Base-by-base conservation (phyloP, 2,113 vertebrate species). In the Tapirus terrestris region DNA sequence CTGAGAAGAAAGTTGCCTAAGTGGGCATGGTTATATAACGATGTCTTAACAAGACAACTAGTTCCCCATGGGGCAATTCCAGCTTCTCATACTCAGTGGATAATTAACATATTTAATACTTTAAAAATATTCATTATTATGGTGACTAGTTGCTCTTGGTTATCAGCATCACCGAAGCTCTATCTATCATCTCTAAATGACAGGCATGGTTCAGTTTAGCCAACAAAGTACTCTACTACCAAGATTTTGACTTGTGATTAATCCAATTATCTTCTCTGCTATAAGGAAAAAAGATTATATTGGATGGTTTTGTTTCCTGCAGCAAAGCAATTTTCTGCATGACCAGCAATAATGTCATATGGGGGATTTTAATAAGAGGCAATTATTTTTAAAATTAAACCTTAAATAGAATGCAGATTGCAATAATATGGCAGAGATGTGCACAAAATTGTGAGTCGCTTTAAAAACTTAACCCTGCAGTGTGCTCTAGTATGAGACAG, bases 251-350 rank as follows among this genome's bases (percentile, higher is more conserved):
- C 68, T 83, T 96, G 60, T 88, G 98, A 99, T 98, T 98, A 98
- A 98, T 98, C 79, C 76, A 98, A 98, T 98, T 98, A 99, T 98
- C 96, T 97, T 72, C 79, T 97, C 87, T 93, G 95, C 89, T 97
- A 16, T 96, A 90, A 91, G 56, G 96, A 87, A 58, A 97, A 98
- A 92, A 98, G 89, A 98, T 98, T 97, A 87, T 93, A 97, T 96
- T 98, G 84, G 75, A 98, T 98, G 94, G 61, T 92, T 98, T 98
- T 98, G 92, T 98, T 98, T 99, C 98, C 97, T 98, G 95, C 91
- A 98, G 98, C 96, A 98, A 98, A 99, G 97, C 97, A 98, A 99
- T 99, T 99, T 99, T 99, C 98, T 98, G 98, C 99, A 98, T 99
- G 98, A 98, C 97, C 96, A 98, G 96, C 84, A 98, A 96, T 98